phyloP scores from a whole-genome alignment of 35 echinoderm and acorn worm species.

The Apostichopus japonicus region DNA sequence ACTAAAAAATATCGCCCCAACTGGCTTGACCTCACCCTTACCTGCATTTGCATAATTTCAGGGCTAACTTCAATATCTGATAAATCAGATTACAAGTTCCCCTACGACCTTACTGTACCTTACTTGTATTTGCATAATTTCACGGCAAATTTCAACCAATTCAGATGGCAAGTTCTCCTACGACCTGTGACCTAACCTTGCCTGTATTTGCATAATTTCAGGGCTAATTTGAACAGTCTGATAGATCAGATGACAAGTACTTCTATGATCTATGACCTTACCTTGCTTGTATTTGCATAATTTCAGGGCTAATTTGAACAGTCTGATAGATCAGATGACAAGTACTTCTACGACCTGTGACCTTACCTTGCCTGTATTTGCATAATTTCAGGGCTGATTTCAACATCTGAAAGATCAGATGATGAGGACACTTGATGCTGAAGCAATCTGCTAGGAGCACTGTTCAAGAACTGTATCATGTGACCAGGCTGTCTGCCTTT shows the following conservation, averaged over 20 bases:
- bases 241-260: no score
- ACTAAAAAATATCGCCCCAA: neutral
- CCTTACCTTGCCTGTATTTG: slow-evolving; percentile 54
- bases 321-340: slow-evolving; percentile 13
- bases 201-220: slow-evolving; percentile 58
- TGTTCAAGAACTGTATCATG: slow-evolving; percentile 50
- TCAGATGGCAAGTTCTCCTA: neutral
- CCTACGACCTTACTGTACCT: slow-evolving; percentile 34
- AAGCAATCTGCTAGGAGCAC: slow-evolving; percentile 54
- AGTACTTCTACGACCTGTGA: neutral
- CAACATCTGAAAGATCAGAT: slow-evolving; percentile 18
- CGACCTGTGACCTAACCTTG: slow-evolving; percentile 18
- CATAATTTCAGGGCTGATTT: slow-evolving; percentile 57
- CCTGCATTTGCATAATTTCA: slow-evolving; percentile 60
- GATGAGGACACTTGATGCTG: slow-evolving; percentile 68
- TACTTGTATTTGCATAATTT: slow-evolving; percentile 61
- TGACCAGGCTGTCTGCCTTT: slow-evolving; percentile 44
- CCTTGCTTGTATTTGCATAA: slow-evolving; percentile 61
- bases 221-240: neutral
- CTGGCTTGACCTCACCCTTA: slow-evolving; percentile 29
- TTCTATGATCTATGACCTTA: neutral
- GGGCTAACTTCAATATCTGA: slow-evolving; percentile 22
- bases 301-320: slow-evolving; percentile 34
- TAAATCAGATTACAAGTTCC: slow-evolving; percentile 9
- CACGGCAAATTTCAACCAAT: slow-evolving; percentile 14